Percentiles rank a stretch among this genome's conserved stretches.
Evolutionary conservation across 30 jellyfish, hydroid and myxozoan species (phyloP).

Genomic region (Hydractinia symbiolongicarpus): DNA sequence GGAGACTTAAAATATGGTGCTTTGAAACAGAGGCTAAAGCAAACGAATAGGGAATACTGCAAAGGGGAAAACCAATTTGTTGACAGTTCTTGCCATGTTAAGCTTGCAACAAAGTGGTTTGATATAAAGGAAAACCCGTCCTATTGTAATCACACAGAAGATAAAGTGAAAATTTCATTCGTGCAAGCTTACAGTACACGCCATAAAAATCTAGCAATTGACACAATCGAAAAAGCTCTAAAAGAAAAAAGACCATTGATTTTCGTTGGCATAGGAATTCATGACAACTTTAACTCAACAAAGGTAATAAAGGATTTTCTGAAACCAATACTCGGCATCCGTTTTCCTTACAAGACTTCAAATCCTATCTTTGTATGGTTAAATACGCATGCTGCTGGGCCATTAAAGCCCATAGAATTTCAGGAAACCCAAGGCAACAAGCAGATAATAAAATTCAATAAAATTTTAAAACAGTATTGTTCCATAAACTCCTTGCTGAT

Average conservation of each 20-base stretch:
- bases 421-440: conserved; percentile 62
- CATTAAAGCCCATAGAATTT: conserved; percentile 65
- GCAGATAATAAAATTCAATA: conserved; percentile 41
- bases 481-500: conserved; percentile 24
- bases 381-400: conserved; percentile 83
- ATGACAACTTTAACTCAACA: conserved; percentile 64
- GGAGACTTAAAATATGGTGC: conserved; percentile 63
- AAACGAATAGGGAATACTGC: conserved; percentile 42
- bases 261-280: conserved; percentile 80
- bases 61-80: conserved; percentile 86
- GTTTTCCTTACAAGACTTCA: neutral
- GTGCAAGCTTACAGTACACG: conserved; percentile 60
- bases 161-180: conserved; percentile 51
- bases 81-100: conserved; percentile 84
- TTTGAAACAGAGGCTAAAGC: conserved; percentile 30
- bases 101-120: conserved; percentile 65
- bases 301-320: conserved; percentile 51
- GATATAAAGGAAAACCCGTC: conserved; percentile 42
- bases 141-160: conserved; percentile 37
- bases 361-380: conserved; percentile 65
- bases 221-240: conserved; percentile 35
- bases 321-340: conserved; percentile 40
- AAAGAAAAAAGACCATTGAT: conserved; percentile 54
- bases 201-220: conserved; percentile 43
- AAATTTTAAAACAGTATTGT: conserved; percentile 42